Conservation (phyloP, 2,888 invertebrate genomes). For the Cheilosia vernalis region DNA sequence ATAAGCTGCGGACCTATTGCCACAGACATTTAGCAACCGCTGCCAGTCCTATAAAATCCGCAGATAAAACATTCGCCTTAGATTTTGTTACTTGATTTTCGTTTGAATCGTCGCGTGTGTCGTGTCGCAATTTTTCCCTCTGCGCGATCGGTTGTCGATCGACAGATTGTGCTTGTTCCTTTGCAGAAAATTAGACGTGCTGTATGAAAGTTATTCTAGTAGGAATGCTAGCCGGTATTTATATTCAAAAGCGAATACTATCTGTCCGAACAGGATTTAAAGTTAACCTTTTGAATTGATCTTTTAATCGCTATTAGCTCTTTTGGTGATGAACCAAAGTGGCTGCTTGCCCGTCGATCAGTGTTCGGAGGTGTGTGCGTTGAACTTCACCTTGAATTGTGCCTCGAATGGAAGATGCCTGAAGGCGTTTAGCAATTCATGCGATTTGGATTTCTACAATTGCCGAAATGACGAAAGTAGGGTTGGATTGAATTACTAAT, state of each 20-base stretch:
- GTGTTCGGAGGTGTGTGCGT: slow-evolving; percentile 66
- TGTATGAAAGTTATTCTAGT: slow-evolving; percentile 47
- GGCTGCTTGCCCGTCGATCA: slow-evolving; percentile 44
- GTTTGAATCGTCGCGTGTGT: not conserved
- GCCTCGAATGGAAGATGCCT: slow-evolving; percentile 57
- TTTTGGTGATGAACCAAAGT: slow-evolving; percentile 8
- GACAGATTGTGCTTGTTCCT: no score
- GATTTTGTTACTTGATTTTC: slow-evolving; percentile 37
- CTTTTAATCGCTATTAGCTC: slow-evolving; percentile 17
- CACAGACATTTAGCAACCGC: no score
- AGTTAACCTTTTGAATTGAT: slow-evolving; percentile 14
- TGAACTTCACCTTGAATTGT: slow-evolving; percentile 65
- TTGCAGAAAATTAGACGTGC: not conserved
- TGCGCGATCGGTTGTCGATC: not conserved
- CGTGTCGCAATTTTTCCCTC: not conserved
- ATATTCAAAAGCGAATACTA: not conserved
- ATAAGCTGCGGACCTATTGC: not conserved
- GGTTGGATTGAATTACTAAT: not conserved
- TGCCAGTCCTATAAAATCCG: slow-evolving; percentile 43
- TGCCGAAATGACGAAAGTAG: slow-evolving; percentile 64
- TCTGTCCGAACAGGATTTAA: slow-evolving; percentile 10
- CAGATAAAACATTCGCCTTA: slow-evolving; percentile 14
- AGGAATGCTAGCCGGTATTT: slow-evolving; percentile 47
- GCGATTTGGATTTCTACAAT: slow-evolving; percentile 63
- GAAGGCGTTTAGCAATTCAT: slow-evolving; percentile 63